phyloP scores from a whole-genome alignment of 2,888 invertebrate species.

The Eupithecia tripunctaria region DNA sequence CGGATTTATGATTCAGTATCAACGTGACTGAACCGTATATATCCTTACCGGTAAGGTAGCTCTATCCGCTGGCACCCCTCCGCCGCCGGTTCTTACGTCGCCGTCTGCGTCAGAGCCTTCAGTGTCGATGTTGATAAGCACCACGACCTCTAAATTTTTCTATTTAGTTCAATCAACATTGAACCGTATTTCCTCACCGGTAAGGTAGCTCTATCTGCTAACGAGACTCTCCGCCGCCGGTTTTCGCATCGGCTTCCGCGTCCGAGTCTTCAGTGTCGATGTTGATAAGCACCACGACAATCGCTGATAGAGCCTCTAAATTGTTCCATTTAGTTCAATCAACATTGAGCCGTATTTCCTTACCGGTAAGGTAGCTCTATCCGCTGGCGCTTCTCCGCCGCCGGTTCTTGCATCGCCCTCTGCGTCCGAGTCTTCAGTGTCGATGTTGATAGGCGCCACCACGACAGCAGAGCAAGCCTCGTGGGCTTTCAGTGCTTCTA shows the following conservation, averaged over 20 bases:
- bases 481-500: constrained; percentile 88
- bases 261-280: constrained; percentile 77
- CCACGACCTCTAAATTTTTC: no score
- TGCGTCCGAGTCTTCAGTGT: constrained; percentile 74
- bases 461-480: constrained; percentile 68
- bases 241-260: constrained; percentile 83
- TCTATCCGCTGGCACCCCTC: constrained; percentile 87
- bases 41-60: constrained; percentile 69
- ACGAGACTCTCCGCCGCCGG: constrained; percentile 89
- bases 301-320: constrained; percentile 63
- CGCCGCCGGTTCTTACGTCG: constrained; percentile 88
- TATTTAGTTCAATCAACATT: background rate
- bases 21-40: background rate
- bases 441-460: constrained; percentile 59
- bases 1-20: background rate
- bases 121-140: constrained; percentile 65
- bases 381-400: constrained; percentile 89
- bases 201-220: constrained; percentile 83
- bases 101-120: constrained; percentile 74
- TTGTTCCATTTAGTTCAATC: background rate
- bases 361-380: constrained; percentile 77
- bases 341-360: constrained; percentile 19
- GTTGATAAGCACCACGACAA: constrained; percentile 54
- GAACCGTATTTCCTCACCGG: constrained; percentile 55
- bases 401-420: constrained; percentile 86